Conservation (phyloP, 2,797 vertebrate genomes). For the Protonibea diacanthus region DNA sequence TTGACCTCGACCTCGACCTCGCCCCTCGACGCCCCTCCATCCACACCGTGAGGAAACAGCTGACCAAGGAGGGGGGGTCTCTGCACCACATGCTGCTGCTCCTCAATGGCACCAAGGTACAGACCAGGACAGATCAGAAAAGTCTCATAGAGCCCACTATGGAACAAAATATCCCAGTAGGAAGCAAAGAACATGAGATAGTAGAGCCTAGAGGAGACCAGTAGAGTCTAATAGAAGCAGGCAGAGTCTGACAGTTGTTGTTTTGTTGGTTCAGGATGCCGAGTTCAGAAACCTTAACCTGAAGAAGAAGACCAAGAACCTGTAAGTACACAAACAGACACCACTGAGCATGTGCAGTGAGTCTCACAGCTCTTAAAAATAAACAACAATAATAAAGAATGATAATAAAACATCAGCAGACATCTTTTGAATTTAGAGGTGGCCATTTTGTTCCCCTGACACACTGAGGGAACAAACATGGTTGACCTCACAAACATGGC, state of each 20-base stretch:
- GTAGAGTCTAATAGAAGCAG: too few relatives aligned
- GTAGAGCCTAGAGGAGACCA: too few relatives aligned
- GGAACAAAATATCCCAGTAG: too few relatives aligned
- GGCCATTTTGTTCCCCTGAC: too few relatives aligned
- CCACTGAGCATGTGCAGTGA: not conserved
- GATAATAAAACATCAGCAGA: too few relatives aligned
- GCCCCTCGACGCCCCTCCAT: slow-evolving; percentile 81
- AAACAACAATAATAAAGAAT: not conserved
- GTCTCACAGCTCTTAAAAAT: not conserved
- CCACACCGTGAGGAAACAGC: slow-evolving; percentile 89
- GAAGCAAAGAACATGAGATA: too few relatives aligned
- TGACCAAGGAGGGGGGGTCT: slow-evolving; percentile 88
- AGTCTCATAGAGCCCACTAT: too few relatives aligned
- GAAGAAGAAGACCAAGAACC: slow-evolving; percentile 74
- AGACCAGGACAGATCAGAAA: not conserved
- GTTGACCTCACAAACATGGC: not conserved
- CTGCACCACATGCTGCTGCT: slow-evolving; percentile 90
- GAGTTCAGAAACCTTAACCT: slow-evolving; percentile 58
- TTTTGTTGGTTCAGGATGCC: slow-evolving; percentile 59
- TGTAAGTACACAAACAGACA: slow-evolving; percentile 67
- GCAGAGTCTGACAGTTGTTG: not conserved
- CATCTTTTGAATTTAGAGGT: too few relatives aligned
- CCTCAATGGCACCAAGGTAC: slow-evolving; percentile 90
- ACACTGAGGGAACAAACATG: too few relatives aligned
- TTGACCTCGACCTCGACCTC: slow-evolving; percentile 8